These are phyloP conservation scores for Operophtera brumata DNA, from an alignment of 2,888 invertebrate genomes.

Conservation along the genomic window DNA sequence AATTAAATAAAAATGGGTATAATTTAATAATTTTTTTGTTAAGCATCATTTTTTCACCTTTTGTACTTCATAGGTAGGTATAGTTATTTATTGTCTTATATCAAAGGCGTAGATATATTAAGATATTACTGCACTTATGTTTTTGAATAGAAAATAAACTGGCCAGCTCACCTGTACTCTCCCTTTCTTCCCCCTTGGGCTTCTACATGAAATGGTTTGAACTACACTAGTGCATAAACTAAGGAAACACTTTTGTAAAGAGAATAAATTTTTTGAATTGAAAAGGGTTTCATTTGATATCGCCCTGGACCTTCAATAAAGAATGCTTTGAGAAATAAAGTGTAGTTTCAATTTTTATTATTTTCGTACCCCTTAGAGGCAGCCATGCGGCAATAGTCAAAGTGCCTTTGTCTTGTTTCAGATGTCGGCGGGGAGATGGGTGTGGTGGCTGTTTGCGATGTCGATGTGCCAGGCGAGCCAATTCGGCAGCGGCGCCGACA, in stretches of 20 bases:
- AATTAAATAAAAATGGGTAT: too few species aligned
- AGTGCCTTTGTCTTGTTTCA: slow-evolving; percentile 67
- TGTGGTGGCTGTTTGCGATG: slow-evolving; percentile 49
- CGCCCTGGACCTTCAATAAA: slow-evolving; percentile 72
- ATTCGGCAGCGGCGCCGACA: slow-evolving; percentile 58
- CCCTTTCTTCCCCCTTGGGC: slow-evolving; percentile 48
- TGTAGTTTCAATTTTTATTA: slow-evolving; percentile 74
- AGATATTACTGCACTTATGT: neutral
- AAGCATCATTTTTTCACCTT: neutral
- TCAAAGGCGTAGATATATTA: neutral
- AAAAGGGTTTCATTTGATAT: slow-evolving; percentile 76
- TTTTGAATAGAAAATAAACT: slow-evolving; percentile 10
- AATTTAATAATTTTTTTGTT: neutral
- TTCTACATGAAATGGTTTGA: slow-evolving; percentile 26
- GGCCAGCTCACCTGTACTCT: slow-evolving; percentile 33
- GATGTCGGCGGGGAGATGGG: slow-evolving; percentile 63
- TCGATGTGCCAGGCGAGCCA: slow-evolving; percentile 60
- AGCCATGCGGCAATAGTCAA: slow-evolving; percentile 45
- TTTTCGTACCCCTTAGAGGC: slow-evolving; percentile 38
- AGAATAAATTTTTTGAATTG: slow-evolving; percentile 66
- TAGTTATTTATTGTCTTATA: too few species aligned
- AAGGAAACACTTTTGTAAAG: slow-evolving; percentile 48
- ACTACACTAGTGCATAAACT: slow-evolving; percentile 37
- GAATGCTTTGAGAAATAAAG: slow-evolving; percentile 63
- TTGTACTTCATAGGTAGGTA: too few species aligned